phyloP scores from a whole-genome alignment of 1,140 invertebrate genomes.

The Halictus rubicundus region DNA sequence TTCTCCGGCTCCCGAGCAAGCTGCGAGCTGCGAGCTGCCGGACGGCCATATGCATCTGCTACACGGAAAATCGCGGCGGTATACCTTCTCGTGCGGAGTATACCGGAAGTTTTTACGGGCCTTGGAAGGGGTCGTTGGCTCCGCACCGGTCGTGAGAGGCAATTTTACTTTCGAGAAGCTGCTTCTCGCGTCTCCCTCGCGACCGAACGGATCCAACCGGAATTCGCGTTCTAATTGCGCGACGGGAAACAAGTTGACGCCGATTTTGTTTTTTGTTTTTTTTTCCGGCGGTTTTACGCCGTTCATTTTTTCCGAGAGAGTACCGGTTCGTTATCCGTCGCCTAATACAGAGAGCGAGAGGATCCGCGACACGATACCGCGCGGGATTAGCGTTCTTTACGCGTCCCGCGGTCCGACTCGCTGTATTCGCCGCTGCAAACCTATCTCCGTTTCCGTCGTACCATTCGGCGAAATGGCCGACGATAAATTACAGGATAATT shows the following conservation, averaged over 20 bases:
- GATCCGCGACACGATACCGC: neutral
- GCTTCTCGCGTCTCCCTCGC: neutral
- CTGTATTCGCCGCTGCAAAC: neutral
- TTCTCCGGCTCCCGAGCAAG: constrained; percentile 10
- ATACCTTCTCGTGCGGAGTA: constrained; percentile 51
- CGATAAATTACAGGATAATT: neutral
- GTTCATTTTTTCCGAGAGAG: neutral
- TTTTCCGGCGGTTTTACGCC: too few species aligned
- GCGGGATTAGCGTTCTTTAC: neutral
- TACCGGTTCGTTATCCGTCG: neutral
- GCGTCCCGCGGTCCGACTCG: neutral
- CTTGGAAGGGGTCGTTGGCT: constrained; percentile 54
- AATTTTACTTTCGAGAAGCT: constrained; percentile 20
- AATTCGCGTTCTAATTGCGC: constrained; percentile 4
- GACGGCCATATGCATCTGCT: constrained; percentile 44
- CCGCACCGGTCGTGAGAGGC: constrained; percentile 32
- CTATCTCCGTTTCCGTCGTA: neutral
- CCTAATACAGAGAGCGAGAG: neutral
- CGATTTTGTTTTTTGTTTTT: too few species aligned
- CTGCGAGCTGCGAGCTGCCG: neutral
- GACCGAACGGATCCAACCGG: neutral
- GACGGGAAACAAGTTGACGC: neutral
- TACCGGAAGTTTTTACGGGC: constrained; percentile 60
- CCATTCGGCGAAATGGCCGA: neutral
- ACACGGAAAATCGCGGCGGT: constrained; percentile 55